phyloP scores from a whole-genome alignment of 1,140 invertebrate genomes.

The Drosophila sp. region DNA sequence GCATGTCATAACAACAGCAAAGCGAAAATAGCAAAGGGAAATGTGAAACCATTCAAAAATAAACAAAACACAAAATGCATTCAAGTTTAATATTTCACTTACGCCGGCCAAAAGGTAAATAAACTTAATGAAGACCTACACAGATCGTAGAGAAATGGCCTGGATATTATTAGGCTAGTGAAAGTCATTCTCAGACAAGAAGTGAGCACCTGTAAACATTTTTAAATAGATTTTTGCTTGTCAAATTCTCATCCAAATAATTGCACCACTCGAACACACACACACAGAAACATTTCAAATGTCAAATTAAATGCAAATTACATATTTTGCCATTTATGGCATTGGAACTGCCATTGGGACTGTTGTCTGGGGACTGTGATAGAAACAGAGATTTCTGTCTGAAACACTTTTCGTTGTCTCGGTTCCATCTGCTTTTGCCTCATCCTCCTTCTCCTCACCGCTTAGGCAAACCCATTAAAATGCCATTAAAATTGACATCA shows the following conservation, averaged over 20 bases:
- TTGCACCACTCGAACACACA: constrained; percentile 11
- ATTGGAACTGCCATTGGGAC: constrained; percentile 12
- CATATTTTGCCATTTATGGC: constrained; percentile 64
- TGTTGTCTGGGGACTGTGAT: background rate
- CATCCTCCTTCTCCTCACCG: constrained; percentile 8
- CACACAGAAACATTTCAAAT: constrained; percentile 45
- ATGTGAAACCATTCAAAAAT: constrained; percentile 49
- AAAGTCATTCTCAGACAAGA: constrained; percentile 6
- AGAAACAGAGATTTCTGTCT: constrained; percentile 16
- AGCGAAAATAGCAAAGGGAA: constrained; percentile 52
- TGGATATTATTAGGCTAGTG: background rate
- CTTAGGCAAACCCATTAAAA: constrained; percentile 62
- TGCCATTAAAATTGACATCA: constrained; percentile 71
- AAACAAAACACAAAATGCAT: background rate
- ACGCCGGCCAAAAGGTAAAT: constrained; percentile 27
- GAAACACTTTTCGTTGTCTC: constrained; percentile 5
- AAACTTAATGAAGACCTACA: constrained; percentile 38
- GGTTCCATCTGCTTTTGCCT: background rate
- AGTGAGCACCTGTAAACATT: too few relatives aligned
- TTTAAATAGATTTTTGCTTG: too few relatives aligned
- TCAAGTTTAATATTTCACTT: constrained; percentile 7
- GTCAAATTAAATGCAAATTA: constrained; percentile 79
- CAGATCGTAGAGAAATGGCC: constrained; percentile 11
- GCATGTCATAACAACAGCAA: constrained; percentile 47
- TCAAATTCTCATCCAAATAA: too few relatives aligned